Conservation (phyloP, 2,113 vertebrate genomes). For the Damaliscus lunatus region DNA sequence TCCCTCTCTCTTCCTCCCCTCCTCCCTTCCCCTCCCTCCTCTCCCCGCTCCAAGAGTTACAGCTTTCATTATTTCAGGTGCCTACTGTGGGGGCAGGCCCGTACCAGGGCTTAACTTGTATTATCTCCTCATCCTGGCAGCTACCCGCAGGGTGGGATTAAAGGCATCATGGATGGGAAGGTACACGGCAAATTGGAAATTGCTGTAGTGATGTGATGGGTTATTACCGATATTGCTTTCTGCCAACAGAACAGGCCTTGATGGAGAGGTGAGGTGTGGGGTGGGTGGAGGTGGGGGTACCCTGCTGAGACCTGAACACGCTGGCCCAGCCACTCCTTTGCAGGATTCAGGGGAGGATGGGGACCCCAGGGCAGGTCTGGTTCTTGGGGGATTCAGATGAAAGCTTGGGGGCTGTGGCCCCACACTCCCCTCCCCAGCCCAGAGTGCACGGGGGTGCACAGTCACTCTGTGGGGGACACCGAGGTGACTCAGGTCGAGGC, state of each 20-base stretch:
- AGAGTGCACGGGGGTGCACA: fast-evolving
- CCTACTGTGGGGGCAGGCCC: background rate
- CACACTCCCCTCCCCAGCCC: background rate
- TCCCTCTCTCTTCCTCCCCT: fast-evolving
- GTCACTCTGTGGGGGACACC: fast-evolving
- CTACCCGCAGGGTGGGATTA: background rate
- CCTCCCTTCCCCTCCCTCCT: fast-evolving
- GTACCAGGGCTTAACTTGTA: background rate
- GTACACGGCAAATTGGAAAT: background rate
- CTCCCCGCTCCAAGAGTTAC: fast-evolving
- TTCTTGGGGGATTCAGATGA: background rate
- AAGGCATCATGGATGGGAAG: background rate
- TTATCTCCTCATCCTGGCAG: background rate
- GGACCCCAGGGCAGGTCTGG: background rate
- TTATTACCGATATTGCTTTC: background rate
- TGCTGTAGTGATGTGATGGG: background rate
- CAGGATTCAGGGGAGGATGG: background rate
- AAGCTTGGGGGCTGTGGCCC: background rate
- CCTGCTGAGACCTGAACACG: background rate
- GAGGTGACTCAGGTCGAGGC: background rate
- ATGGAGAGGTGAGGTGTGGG: background rate
- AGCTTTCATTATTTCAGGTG: background rate
- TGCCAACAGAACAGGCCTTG: background rate
- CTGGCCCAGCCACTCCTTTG: too few relatives aligned
- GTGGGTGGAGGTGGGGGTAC: too few relatives aligned